Base-by-base conservation (phyloP, 37 sponge, comb jelly and placozoan species). In the Chondrilla cf. caribensis region DNA sequence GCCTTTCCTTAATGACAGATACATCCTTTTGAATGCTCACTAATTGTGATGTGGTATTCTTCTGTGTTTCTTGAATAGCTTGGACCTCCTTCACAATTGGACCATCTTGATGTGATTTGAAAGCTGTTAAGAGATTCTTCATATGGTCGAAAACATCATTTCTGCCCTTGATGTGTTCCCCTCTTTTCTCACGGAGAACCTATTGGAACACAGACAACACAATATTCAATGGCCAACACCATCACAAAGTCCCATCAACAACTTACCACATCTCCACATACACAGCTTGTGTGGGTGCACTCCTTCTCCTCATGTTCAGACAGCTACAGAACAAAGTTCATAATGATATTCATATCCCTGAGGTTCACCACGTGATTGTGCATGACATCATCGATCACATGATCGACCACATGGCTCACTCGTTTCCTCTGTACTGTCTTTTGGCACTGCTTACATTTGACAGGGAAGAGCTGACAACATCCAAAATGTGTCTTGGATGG, bases 231-330 rank as follows among this genome's bases (percentile, higher is more conserved):
- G 25, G 25, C 7, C 22, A n/a, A 59, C 7, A 59, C 60, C 22
- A 2, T 26, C 60, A 59, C 7, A 59, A n/a, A 59, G 2, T 26
- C 60, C 22, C 3, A 59, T 26, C 22, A 2, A 67, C 26, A 8
- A 67, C 68, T 67, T 4, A 67, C 68, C 68, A 29, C 68, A 31
- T 67, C 68, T 1, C 68, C 68, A 67, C 35, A 67, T 3, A 28
- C 35, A 28, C 68, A 67, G 32, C 2, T 28, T 33, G 33, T 29
- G 33, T 67, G 68, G 68, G 68, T 29, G 32, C 68, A 67, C 35
- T 67, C 68, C 0, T 67, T 26, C 7, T 28, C 35, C 17, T 33
- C 14, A 33, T 67, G 68, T 6, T 29, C 35, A 33, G 31, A 17
- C 26, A 67, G 31, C 68, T 67, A 33, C 68, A 67, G 35, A 31